These are phyloP conservation scores for Drosophila erecta DNA, from an alignment of 1,140 invertebrate species.

Conservation along the genomic window DNA sequence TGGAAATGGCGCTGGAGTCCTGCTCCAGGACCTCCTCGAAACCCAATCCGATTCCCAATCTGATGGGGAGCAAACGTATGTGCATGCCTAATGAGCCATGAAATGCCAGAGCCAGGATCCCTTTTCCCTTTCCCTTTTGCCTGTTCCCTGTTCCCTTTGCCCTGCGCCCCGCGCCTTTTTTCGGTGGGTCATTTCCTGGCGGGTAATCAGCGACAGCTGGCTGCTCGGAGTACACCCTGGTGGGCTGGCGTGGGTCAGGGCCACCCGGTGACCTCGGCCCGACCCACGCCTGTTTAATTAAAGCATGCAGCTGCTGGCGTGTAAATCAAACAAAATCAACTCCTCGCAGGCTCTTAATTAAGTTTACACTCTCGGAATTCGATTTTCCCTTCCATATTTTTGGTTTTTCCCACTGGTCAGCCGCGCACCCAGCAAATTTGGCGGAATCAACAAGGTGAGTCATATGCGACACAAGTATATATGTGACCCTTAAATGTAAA, in stretches of 20 bases:
- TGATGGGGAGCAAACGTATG: conserved; percentile 56
- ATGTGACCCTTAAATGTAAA: too few relatives aligned
- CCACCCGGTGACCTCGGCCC: conserved; percentile 25
- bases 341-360: conserved; percentile 71
- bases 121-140: conserved; percentile 2
- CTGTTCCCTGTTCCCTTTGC: too few relatives aligned
- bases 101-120: conserved; percentile 58
- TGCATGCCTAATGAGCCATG: conserved; percentile 82
- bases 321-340: conserved; percentile 82
- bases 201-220: conserved; percentile 77
- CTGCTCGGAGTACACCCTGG: conserved; percentile 9
- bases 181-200: conserved; percentile 46
- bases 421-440: conserved; percentile 31
- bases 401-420: conserved; percentile 24
- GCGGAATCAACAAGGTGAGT: conserved; percentile 10
- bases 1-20: neutral
- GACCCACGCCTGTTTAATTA: conserved; percentile 40
- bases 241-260: conserved; percentile 26
- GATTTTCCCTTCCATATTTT: conserved; percentile 67
- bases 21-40: neutral
- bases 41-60: conserved; percentile 1
- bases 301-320: conserved; percentile 63
- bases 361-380: conserved; percentile 78
- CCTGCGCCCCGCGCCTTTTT: conserved; percentile 3
- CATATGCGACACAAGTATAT: neutral